phyloP scores from a whole-genome alignment of 2,797 vertebrate genomes.

The Gobio occitaniae region DNA sequence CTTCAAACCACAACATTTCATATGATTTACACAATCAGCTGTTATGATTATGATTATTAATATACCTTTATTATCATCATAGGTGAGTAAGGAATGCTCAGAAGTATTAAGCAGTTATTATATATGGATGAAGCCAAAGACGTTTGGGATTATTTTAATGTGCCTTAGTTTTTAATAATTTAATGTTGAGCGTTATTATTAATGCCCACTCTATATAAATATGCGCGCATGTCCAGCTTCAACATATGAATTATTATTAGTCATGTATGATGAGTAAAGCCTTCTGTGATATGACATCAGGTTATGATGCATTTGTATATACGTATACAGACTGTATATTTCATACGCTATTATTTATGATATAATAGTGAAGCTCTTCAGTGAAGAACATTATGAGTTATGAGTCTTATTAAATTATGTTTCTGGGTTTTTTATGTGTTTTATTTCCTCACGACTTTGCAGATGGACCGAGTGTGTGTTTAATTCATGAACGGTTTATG shows the following conservation, averaged over 20 bases:
- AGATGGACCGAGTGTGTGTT: too few species aligned
- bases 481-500: too few species aligned
- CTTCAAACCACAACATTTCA: background rate
- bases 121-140: background rate
- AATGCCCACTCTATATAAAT: background rate
- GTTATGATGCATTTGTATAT: background rate
- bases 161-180: slow-evolving; percentile 39
- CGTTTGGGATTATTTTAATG: background rate
- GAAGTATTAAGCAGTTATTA: background rate
- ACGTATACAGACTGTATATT: slow-evolving; percentile 44
- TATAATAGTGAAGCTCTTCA: slow-evolving; percentile 45
- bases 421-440: too few species aligned
- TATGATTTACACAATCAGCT: background rate
- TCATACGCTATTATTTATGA: slow-evolving; percentile 32
- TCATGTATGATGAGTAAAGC: background rate
- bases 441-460: too few species aligned
- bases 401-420: too few species aligned
- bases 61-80: background rate
- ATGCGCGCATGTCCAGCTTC: background rate
- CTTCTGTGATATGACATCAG: background rate
- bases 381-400: slow-evolving; percentile 41
- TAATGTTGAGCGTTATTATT: background rate
- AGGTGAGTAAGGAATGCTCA: too few species aligned
- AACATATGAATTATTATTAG: background rate
- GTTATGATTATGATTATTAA: background rate